Evolutionary conservation across 2,888 invertebrate genomes (phyloP), one percentile per base, ranked within the genome.

Genomic region (Chironomus tentans): DNA sequence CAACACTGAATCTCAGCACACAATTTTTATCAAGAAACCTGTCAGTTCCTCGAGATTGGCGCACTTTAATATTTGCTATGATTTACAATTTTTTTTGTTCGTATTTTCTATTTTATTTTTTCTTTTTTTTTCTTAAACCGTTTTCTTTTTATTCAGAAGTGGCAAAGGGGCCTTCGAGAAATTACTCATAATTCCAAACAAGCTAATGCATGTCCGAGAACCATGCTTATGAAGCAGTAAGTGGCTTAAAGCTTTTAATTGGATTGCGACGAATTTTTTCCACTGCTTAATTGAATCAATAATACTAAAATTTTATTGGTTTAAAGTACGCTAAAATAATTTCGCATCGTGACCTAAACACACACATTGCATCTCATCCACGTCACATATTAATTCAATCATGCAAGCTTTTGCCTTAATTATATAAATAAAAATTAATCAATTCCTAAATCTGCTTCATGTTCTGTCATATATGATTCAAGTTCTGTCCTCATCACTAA

Each of bases 151-250:
- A 74, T 61, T 79, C 85, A 98, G 97, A 89, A 88, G 80, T 99
- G 98, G 98, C 94, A 97, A 86, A 90, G 91, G 82, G 90, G 91
- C 77, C 88, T 99, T 78, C 91, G 97, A 80, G 87, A 87, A 80
- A 91, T 98, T 81, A 95, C 97, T 77, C 97, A 98, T 87, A 98
- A 97, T 87, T 95, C 93, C 86, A 98, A 97, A 88, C 92, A 92
- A 82, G 94, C 91, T 86, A 98, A 98, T 86, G 93, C 96, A 79
- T 99, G 98, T 84, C 95, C 96, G 28, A 90, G 92, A 84, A 97
- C 93, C 77, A 95, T 92, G 85, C 89, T 99, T 78, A 95, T 94
- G 92, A 99, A 99, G 88, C 98, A 99, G 98, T 99, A 89, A 90
- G 97, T 93, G 22, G 13, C 47, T 15, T 15, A 56, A 56, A 56